These are phyloP conservation scores for Scaptomyza parva DNA, from an alignment of 2,888 invertebrate species.

Conservation along the genomic window DNA sequence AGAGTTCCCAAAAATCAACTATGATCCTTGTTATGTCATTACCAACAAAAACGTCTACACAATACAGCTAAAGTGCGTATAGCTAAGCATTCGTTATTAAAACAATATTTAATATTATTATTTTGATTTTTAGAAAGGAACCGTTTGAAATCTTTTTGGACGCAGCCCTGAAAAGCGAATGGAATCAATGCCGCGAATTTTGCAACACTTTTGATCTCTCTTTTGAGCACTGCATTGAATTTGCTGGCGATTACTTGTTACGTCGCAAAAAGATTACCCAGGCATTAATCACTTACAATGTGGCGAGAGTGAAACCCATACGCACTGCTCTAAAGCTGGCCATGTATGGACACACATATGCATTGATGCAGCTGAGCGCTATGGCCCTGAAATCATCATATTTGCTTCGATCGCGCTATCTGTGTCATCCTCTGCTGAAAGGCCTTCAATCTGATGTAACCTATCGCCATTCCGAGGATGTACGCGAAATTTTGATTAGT, in stretches of 20 bases:
- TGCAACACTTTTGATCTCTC: constrained; percentile 84
- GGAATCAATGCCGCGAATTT: constrained; percentile 84
- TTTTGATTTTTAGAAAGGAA: constrained; percentile 72
- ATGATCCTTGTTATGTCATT: constrained; percentile 84
- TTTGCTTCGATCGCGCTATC: constrained; percentile 81
- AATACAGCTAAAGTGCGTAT: constrained; percentile 82
- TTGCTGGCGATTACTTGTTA: constrained; percentile 92
- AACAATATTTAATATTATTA: neutral
- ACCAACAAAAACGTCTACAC: constrained; percentile 84
- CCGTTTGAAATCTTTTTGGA: constrained; percentile 84
- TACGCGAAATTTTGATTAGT: constrained; percentile 73
- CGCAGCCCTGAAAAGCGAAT: constrained; percentile 80
- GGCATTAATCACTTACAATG: constrained; percentile 92
- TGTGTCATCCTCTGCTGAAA: constrained; percentile 78
- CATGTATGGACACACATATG: constrained; percentile 85
- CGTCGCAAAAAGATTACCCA: constrained; percentile 90
- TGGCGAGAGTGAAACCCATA: constrained; percentile 87
- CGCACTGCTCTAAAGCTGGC: constrained; percentile 84
- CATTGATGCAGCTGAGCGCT: constrained; percentile 84
- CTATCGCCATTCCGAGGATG: constrained; percentile 83
- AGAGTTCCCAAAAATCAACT: constrained; percentile 84
- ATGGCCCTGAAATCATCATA: constrained; percentile 84
- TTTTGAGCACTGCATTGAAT: constrained; percentile 87
- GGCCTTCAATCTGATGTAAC: constrained; percentile 78
- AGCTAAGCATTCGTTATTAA: neutral